These are phyloP conservation scores for Antigone vipio DNA, from an alignment of 2,113 vertebrate genomes.

Conservation along the genomic window DNA sequence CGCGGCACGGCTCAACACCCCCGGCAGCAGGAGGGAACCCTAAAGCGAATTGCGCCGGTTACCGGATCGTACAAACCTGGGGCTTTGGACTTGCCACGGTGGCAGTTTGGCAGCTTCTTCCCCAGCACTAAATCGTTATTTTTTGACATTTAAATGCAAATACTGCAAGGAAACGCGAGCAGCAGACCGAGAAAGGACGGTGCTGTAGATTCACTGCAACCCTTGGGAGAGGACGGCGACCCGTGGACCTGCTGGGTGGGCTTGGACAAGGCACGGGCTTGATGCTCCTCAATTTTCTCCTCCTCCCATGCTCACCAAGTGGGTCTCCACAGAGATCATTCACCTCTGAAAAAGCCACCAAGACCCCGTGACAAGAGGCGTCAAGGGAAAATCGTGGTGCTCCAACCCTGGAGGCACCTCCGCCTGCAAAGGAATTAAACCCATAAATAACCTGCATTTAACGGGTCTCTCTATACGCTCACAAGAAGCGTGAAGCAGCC, in stretches of 20 bases:
- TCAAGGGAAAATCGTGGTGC: neutral
- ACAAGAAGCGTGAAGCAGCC: accelerated
- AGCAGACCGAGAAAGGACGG: neutral
- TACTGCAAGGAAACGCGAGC: neutral
- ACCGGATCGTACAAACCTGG: neutral
- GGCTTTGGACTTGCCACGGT: neutral
- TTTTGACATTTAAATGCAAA: neutral
- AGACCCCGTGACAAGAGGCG: neutral
- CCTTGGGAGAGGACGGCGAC: accelerated
- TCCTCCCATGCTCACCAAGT: neutral
- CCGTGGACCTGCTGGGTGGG: neutral
- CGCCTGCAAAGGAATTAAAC: neutral
- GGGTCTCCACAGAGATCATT: neutral
- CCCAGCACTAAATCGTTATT: neutral
- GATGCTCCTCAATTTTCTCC: neutral
- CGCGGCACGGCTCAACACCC: accelerated
- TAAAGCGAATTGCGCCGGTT: neutral
- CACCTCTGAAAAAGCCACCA: neutral
- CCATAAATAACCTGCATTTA: neutral
- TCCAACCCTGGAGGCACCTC: neutral
- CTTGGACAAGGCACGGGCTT: neutral
- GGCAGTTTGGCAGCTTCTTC: neutral
- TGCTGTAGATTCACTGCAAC: neutral
- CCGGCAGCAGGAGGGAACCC: neutral
- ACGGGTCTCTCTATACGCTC: accelerated